Base-by-base conservation (phyloP, 2,113 vertebrate species). In the Brachionichthys hirsutus region DNA sequence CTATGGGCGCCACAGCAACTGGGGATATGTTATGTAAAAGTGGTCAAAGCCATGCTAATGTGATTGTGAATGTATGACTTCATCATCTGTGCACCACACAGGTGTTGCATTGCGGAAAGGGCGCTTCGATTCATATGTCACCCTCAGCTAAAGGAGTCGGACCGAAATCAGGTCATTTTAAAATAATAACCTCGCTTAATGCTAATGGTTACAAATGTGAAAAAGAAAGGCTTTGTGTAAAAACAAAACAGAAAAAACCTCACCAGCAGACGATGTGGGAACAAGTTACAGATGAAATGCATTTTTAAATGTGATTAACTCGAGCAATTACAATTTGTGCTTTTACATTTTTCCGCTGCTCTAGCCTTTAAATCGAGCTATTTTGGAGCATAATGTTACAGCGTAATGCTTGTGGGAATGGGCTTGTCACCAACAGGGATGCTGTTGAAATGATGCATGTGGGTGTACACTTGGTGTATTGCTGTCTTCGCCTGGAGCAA, bases 371-470 rank as follows among this genome's bases (percentile, higher is more conserved):
- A 67, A 58, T 68, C 64, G 54, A 57, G 43, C 65, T 79, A 67
- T 79, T 82, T 63, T 63, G 30, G 65, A 75, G 58, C 42, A 65
- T 36, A 62, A 62, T 59, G 66, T 81, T 79, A 64, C 61, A 54
- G 72, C 70, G 70, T 74, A 74, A 75, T 68, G 80, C 80, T 81
- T 57, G 54, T 77, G 80, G 80, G 77, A 83, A 78, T 58, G 77
- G 77, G 78, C 68, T 79, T 78, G 83, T 87, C 87, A 86, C 83
- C 77, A 82, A 75, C 67, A 73, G 85, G 73, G 82, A 55, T 77
- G 76, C 67, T 80, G 78, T 62, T 78, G 70, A 86, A 80, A 77
- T 78, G 70, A 81, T 82, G 73, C 84, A 86, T 77, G 85, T 86
- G 85, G 82, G 85, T 84, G 84, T 81, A 64, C 64, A 73, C 77